Evolutionary conservation across 2,113 vertebrate species (phyloP).

Genomic region (Strix uralensis): DNA sequence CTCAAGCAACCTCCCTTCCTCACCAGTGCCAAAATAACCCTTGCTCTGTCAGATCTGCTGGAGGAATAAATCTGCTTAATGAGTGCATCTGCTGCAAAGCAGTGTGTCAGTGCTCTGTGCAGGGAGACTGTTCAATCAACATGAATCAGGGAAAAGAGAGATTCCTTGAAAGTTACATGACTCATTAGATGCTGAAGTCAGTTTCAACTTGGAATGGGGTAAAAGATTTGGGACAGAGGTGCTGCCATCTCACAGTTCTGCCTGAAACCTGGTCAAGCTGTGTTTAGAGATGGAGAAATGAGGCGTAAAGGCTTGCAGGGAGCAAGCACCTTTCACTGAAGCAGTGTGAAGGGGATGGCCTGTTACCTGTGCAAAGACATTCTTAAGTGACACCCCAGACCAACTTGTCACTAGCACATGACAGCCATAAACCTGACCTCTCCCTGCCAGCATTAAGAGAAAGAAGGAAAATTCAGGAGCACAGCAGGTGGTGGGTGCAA

Average conservation of each 20-base stretch:
- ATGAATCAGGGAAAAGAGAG: neutral
- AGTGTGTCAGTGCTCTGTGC: neutral
- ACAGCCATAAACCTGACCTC: neutral
- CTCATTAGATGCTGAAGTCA: neutral
- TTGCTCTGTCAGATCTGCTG: neutral
- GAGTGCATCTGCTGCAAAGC: neutral
- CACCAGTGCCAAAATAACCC: neutral
- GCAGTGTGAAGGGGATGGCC: neutral
- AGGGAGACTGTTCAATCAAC: neutral
- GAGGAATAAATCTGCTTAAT: neutral
- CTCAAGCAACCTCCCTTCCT: neutral
- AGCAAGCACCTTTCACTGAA: neutral
- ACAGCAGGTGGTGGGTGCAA: rapidly evolving
- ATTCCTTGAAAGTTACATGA: neutral
- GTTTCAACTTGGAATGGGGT: neutral
- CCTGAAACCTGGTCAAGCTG: neutral
- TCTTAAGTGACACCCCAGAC: neutral
- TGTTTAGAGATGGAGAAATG: neutral
- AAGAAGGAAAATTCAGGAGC: neutral
- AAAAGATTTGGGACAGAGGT: neutral
- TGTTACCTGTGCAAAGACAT: neutral
- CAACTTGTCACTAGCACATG: neutral
- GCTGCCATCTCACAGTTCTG: neutral
- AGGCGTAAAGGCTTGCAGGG: neutral
- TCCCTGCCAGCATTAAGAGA: neutral